Evolutionary conservation across 2,888 invertebrate genomes (phyloP), one percentile per base, ranked within the genome.

Genomic region (Drosophila rubida): DNA sequence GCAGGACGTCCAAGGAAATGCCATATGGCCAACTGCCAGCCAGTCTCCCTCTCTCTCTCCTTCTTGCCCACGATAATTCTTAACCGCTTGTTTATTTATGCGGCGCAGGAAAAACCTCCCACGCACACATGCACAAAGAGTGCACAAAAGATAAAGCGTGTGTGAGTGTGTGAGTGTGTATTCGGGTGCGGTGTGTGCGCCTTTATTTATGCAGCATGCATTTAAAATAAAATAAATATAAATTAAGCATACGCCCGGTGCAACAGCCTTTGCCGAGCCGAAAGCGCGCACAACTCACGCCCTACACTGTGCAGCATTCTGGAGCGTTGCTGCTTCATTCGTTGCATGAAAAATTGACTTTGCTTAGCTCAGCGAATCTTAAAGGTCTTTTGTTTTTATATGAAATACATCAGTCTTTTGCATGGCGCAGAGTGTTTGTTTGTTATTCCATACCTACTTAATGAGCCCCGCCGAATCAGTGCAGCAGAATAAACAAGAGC

Each of bases 221-320:
- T 83, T 82, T 83, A 83, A 82, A 82, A 82, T 82, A 86, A 82
- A 86, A 82, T 82, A 82, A 76, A 86, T 86, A 86, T 83, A 82
- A 82, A 82, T 82, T 86, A 82, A 82, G 87, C 82, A 83, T 83
- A 80, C 80, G 78, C 74, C 78, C 78, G 71, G 73, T 76, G 75
- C 76, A 74, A 71, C 71, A 53, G 79, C 61, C 66, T 62, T 49
- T 66, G 76, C 32, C 45, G 53, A 45, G 51, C 19, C 55, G 67
- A 53, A 55, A 50, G 54, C 65, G 25, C 16, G 25, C 32, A 27
- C 55, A 46, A 48, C 27, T 58, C 22, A 6, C 39, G 57, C 50
- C 46, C 39, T 35, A 44, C 53, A 25, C 42, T 32, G 19, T 30
- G 9, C n/a, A 27, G 75, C 58, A 62, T n/a, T n/a, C n/a, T n/a